A percentile compares a stretch with the other conserved stretches of the same genome.
Conservation (phyloP, 2,888 invertebrate genomes). For the Epirrhoe alternata region DNA sequence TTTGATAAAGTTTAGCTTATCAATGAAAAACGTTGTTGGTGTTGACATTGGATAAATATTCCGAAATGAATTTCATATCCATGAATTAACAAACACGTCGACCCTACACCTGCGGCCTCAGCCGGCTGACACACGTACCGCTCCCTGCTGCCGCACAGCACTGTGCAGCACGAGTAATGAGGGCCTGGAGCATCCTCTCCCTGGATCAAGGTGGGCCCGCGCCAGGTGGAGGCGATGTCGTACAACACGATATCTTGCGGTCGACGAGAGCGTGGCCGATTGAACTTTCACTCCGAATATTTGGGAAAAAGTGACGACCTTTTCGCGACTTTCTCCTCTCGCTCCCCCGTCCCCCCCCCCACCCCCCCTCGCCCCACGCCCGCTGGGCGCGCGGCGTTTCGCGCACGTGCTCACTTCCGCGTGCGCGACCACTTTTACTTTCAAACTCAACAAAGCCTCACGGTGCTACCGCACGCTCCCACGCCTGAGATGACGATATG, state of each 20-base stretch:
- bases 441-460: slow-evolving; percentile 59
- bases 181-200: neutral
- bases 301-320: slow-evolving; percentile 84
- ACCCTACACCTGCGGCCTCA: slow-evolving; percentile 36
- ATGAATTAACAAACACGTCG: slow-evolving; percentile 40
- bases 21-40: slow-evolving; percentile 23
- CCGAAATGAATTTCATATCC: too few relatives aligned
- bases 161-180: too few relatives aligned
- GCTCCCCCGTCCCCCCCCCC: slow-evolving; percentile 41
- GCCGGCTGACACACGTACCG: neutral
- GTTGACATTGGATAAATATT: slow-evolving; percentile 38
- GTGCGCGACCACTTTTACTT: slow-evolving; percentile 79
- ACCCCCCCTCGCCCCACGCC: slow-evolving; percentile 42
- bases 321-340: slow-evolving; percentile 80
- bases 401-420: slow-evolving; percentile 72
- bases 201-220: neutral
- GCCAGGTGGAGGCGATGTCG: neutral
- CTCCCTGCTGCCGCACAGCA: neutral
- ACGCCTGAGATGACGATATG: slow-evolving; percentile 11
- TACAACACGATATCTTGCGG: slow-evolving; percentile 55
- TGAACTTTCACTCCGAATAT: slow-evolving; percentile 82
- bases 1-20: neutral
- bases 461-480: slow-evolving; percentile 2
- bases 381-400: slow-evolving; percentile 28
- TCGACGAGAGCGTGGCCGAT: slow-evolving; percentile 67